Base-by-base conservation (phyloP, 2,113 vertebrate species). In the Tyto alba region DNA sequence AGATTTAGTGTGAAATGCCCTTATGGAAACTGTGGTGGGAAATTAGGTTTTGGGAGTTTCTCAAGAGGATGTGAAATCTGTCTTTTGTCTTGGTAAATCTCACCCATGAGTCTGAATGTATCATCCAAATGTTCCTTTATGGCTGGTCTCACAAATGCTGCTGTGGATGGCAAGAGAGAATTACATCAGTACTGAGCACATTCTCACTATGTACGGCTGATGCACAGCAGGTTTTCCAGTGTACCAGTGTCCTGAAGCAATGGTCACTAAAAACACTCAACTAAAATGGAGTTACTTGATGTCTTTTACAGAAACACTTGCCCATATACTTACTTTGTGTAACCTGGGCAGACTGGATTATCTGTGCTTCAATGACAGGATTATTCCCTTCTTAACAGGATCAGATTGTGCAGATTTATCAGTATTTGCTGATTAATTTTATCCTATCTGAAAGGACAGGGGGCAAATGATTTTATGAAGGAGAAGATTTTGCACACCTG, bases 151-250 rank as follows among this genome's bases (percentile, higher is more conserved):
- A 10, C 9, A 40, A 71, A 22, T n/a, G 38, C 20, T 47, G 3
- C 36, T 64, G 26, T 57, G 48, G 11, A 18, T 48, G 34, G 10
- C 36, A 48, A 13, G 30, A 60, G 56, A 57, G 78, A 66, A 38
- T 47, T 13, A 6, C 11, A 13, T 45, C 27, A 23, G 27, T 38
- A 53, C 13, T 9, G 48, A 75, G 25, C 20, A 8, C 3, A 3
- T 74, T 82, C 16, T 67, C 32, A 10, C 30, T 52, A 6, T 2
- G 8, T 64, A 7, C 0, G 0, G 19, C 40, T 0, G 4, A 17
- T 8, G 17, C 30, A 38, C 22, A 30, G 16, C 10, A 43, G 12
- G 13, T 40, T 67, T 74, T 47, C 11, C 7, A 1, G 13, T 41
- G 29, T 83, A 38, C 8, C 5, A 8, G 10, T 47, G 56, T 84